Base-by-base conservation (phyloP, 2,797 vertebrate genomes). In the Tiaroga cobitis region DNA sequence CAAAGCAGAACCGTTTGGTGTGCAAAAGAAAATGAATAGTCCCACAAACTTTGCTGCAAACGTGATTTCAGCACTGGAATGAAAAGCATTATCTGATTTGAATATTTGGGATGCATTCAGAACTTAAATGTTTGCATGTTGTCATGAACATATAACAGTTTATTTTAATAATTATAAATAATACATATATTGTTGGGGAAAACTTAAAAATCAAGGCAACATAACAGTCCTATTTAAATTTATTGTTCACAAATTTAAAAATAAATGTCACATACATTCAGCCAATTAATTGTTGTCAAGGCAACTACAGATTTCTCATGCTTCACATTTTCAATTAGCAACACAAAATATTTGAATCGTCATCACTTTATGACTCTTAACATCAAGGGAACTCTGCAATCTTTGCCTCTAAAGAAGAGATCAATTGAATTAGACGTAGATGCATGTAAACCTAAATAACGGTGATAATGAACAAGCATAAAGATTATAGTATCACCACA, bases 21-120 rank as follows among this genome's bases (percentile, higher is more conserved):
- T 51, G 13, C 8, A 56, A 76, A 32, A 39, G 32, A 56, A 56
- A 41, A 41, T 76, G 0, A 61, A 78, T 43, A 19, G 69, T 59
- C n/a, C 29, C n/a, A n/a, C 54, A 82, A 73, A 73, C 69, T 73
- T 73, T 72, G 4, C 24, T 16, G 13, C 37, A 75, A 49, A 72
- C 61, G 37, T 65, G 29, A 46, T 19, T 3, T 29, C 68, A 72
- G 15, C 49, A 24, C 34, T 76, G 7, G 7, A 37, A 34, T 13
- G 43, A 32, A 51, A 51, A 19, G 11, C 26, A 32, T 49, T 11
- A 11, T 51, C 34, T 54, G 46, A 34, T 34, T 75, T 51, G 1
- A 46, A 13, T 46, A 32, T 29, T 46, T 61, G 61, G 34, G 26
- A 59, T 73, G n/a, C 19, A 59, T 81, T 70, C 32, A 68, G 7